Base-by-base conservation (phyloP, 2,797 vertebrate genomes). In the Enteromius fasciolatus region DNA sequence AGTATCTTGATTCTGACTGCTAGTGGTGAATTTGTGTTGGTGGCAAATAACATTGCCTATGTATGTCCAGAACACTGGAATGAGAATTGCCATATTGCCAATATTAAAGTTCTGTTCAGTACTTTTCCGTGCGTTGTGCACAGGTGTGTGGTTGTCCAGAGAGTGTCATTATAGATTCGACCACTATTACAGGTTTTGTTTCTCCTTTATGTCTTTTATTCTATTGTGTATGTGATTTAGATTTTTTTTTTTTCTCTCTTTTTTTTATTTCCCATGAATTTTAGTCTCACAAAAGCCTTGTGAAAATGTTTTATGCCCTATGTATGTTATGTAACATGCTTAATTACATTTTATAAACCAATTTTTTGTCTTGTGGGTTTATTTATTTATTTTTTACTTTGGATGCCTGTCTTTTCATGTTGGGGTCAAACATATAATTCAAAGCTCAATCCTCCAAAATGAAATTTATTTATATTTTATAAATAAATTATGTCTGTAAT, bases 271-370 rank as follows among this genome's bases (percentile, higher is more conserved):
- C 64, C 74, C 93, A 94, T 94, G 94, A 92, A 94, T 93, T 95
- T 95, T 97, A 96, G 96, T 96, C 95, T 95, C 94, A 94, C 92
- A 94, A 90, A 96, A 94, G 94, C 95, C 94, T 96, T 95, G 96
- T 97, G 96, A 94, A 97, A 96, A 95, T 95, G 95, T 97, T 92
- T 95, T 91, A 95, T 96, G 95, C 95, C 95, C 95, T 94, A 92
- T 96, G 96, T 97, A 96, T 97, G 93, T 95, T 94, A 96, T 96
- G 95, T 96, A 96, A 96, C 95, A 94, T 94, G 89, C 97, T 97
- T 97, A 97, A 95, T 87, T 89, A 94, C 96, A 94, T 97, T 98
- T 98, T 99, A 96, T 98, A 98, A 97, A 97, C 94, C 95, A 95
- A 84, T 54, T 72, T 14, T 5, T 28, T 41, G 23, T 81, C 52